Conservation (phyloP, 2,797 vertebrate species). For the Lates japonicus region DNA sequence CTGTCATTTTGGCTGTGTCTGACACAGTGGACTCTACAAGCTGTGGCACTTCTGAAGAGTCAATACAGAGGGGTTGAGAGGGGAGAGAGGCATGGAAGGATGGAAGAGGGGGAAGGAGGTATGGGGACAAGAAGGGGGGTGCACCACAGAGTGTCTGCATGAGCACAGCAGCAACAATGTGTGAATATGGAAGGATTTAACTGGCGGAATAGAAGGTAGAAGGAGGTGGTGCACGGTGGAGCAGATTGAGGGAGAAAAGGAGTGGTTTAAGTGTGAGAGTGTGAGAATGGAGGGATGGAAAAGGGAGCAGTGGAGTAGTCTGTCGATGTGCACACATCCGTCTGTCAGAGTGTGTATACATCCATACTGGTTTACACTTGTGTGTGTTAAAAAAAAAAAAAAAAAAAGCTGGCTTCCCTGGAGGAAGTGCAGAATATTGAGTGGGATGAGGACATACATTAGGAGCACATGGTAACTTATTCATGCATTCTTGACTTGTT, state of each 20-base stretch:
- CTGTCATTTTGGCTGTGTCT: constrained; percentile 77
- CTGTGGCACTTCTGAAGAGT: constrained; percentile 75
- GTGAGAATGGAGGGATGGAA: constrained; percentile 48
- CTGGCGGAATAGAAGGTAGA: constrained; percentile 38
- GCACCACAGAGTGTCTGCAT: constrained; percentile 61
- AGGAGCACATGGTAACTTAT: constrained; percentile 54
- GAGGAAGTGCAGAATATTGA: constrained; percentile 39
- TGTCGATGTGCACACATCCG: constrained; percentile 40
- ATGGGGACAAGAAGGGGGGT: constrained; percentile 51
- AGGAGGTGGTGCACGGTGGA: constrained; percentile 33
- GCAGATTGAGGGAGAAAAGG: constrained; percentile 49
- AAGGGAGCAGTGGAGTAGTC: constrained; percentile 34
- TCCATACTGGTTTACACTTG: constrained; percentile 33
- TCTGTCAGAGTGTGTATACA: constrained; percentile 42
- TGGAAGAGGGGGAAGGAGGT: constrained; percentile 34
- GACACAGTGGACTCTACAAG: constrained; percentile 67
- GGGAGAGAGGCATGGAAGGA: constrained; percentile 47
- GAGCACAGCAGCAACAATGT: constrained; percentile 66
- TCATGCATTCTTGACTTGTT: constrained; percentile 57
- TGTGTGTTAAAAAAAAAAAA: constrained; percentile 32
- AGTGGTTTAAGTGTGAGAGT: constrained; percentile 53
- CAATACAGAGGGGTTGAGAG: constrained; percentile 68
- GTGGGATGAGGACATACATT: constrained; percentile 58
- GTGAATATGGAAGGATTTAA: constrained; percentile 77
- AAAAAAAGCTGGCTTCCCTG: constrained; percentile 35